Evolutionary conservation across 2,113 vertebrate genomes (phyloP).

Genomic region (Buteo buteo): DNA sequence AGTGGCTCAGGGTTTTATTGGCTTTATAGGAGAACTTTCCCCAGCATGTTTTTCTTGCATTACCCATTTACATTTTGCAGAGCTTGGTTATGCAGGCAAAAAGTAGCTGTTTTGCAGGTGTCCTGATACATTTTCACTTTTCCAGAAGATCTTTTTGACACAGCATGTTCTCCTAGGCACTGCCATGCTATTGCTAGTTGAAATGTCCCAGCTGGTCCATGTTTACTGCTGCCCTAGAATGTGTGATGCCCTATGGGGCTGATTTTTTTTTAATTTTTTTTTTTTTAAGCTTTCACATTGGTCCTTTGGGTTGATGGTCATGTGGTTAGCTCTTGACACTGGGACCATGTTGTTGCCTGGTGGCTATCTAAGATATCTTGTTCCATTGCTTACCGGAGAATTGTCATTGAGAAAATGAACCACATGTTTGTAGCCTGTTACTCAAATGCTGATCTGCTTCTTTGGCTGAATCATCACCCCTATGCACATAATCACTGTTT

Average conservation of each 20-base stretch:
- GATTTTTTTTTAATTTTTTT: background rate
- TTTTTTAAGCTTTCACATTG: background rate
- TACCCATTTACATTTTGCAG: constrained; percentile 1
- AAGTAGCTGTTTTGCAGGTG: constrained; percentile 27
- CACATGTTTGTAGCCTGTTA: constrained; percentile 27
- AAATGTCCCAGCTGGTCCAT: constrained; percentile 16
- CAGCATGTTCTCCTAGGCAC: background rate
- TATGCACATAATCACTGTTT: constrained; percentile 47
- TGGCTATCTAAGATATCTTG: background rate
- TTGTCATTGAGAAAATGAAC: constrained; percentile 20
- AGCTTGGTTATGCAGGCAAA: background rate
- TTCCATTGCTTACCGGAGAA: constrained; percentile 1
- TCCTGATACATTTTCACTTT: constrained; percentile 7
- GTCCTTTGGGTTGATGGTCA: background rate
- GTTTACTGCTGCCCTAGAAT: background rate
- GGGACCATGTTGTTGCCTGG: background rate
- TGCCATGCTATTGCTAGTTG: background rate
- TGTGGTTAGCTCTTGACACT: background rate
- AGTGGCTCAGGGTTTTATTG: background rate
- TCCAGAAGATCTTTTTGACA: constrained; percentile 19
- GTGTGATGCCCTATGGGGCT: background rate
- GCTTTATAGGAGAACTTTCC: background rate
- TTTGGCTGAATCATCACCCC: constrained; percentile 50
- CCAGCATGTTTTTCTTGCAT: background rate
- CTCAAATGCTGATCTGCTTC: constrained; percentile 25